phyloP scores from a whole-genome alignment of 2,888 invertebrate genomes.

The Synanthedon tipuliformis region DNA sequence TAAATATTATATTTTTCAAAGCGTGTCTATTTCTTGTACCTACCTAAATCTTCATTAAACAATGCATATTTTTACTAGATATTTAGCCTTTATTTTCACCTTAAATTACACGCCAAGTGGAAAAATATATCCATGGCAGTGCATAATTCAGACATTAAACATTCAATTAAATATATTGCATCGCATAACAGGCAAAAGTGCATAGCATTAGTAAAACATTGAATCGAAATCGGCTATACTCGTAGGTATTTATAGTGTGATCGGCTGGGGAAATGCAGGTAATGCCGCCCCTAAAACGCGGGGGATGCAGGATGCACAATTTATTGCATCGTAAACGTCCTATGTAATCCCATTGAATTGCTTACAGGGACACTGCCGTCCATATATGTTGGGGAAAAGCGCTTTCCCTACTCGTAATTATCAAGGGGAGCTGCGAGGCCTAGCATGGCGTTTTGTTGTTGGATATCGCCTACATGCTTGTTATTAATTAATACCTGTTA shows the following conservation, averaged over 20 bases:
- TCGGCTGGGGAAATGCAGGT: constrained; percentile 32
- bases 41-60: too few species aligned
- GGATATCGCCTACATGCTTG: too few species aligned
- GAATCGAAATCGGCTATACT: background rate
- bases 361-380: constrained; percentile 3
- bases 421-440: background rate
- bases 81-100: too few species aligned
- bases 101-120: too few species aligned
- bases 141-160: too few species aligned
- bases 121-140: too few species aligned
- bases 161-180: too few species aligned
- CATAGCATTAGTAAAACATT: background rate
- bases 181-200: background rate
- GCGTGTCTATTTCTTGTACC: too few species aligned
- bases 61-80: too few species aligned
- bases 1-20: too few species aligned
- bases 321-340: constrained; percentile 42
- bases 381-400: background rate
- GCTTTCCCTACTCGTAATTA: background rate
- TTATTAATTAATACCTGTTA: too few species aligned
- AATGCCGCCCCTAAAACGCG: constrained; percentile 15
- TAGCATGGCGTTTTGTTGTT: too few species aligned
- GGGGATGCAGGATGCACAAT: constrained; percentile 20
- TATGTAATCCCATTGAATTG: constrained; percentile 35
- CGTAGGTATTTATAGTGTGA: background rate